phyloP scores from a whole-genome alignment of 2,888 invertebrate species.

The Sicus ferrugineus region DNA sequence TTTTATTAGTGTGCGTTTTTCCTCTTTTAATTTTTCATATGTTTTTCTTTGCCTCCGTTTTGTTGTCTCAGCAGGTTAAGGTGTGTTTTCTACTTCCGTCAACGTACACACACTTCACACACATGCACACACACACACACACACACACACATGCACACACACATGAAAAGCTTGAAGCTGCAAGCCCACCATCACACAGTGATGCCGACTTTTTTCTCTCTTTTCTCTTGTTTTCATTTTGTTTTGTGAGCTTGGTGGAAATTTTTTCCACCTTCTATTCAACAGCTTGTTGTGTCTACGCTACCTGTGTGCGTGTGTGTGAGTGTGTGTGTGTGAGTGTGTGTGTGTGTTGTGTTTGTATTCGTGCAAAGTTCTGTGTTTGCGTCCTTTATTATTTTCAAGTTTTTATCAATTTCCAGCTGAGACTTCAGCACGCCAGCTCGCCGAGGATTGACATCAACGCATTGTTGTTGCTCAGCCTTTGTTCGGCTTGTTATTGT shows the following conservation, averaged over 20 bases:
- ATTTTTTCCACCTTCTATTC: too few relatives aligned
- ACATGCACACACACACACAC: background rate
- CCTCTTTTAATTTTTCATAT: background rate
- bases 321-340: background rate
- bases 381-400: background rate
- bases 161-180: background rate
- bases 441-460: background rate
- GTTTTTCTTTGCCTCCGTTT: background rate
- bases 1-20: background rate
- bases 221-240: background rate
- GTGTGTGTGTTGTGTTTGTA: constrained; percentile 18
- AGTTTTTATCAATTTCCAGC: constrained; percentile 15
- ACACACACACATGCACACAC: background rate
- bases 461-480: constrained; percentile 5
- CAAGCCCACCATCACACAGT: background rate
- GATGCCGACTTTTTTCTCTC: background rate
- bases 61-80: constrained; percentile 1
- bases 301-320: background rate
- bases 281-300: background rate
- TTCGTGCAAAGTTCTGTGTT: background rate
- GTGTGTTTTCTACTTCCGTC: constrained; percentile 5
- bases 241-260: background rate
- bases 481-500: too few relatives aligned
- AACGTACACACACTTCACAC: background rate
- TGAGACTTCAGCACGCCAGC: constrained; percentile 13